A percentile compares a stretch with the other conserved stretches of the same genome.
Conservation (phyloP, 2,888 invertebrate species). For the Ischnura elegans region DNA sequence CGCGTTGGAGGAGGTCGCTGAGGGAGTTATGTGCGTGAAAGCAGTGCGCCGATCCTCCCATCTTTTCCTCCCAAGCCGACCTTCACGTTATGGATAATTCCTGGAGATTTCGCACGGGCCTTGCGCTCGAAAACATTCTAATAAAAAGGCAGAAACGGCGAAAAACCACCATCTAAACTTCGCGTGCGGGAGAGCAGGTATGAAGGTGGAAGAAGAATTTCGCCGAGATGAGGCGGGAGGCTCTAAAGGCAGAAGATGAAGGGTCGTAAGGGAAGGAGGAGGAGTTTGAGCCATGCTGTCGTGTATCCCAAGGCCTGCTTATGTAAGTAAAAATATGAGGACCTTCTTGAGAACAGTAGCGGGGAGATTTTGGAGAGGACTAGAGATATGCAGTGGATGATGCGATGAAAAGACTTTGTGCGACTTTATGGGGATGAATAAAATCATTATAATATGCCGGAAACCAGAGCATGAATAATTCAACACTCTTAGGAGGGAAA, state of each 20-base stretch:
- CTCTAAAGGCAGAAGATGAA: not conserved
- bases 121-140: not conserved
- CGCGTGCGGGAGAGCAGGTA: not conserved
- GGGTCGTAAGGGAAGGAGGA: not conserved
- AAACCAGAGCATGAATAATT: too few species aligned
- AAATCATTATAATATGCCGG: too few species aligned
- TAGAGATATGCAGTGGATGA: too few species aligned
- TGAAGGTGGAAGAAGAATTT: not conserved
- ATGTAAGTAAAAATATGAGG: conserved; percentile 9
- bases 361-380: not conserved
- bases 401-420: not conserved
- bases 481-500: too few species aligned
- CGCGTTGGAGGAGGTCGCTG: too few species aligned
- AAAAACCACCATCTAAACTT: not conserved
- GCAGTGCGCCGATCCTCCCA: not conserved
- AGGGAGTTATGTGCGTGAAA: too few species aligned
- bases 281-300: not conserved
- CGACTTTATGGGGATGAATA: not conserved
- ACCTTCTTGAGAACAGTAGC: not conserved
- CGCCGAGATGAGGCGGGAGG: not conserved
- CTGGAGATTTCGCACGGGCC: not conserved
- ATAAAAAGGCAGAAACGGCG: not conserved
- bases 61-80: not conserved
- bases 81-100: not conserved
- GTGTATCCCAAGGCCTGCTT: not conserved